These are phyloP conservation scores for Drosophila setifemur DNA, from an alignment of 1,140 invertebrate species.

Conservation along the genomic window DNA sequence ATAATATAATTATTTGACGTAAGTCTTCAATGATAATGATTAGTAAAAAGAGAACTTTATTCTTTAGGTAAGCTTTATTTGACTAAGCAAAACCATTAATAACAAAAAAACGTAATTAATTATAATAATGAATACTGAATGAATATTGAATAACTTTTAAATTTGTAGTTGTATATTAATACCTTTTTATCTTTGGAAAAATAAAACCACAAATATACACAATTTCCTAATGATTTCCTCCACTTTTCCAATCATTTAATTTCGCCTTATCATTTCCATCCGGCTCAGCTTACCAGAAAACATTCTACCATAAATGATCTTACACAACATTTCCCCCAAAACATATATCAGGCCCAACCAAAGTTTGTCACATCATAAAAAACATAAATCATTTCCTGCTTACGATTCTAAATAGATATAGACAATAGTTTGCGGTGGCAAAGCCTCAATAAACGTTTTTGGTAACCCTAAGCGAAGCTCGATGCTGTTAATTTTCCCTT, in stretches of 20 bases:
- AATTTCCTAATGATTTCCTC: not conserved
- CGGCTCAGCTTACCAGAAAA: slow-evolving; percentile 34
- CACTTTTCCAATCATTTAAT: not conserved
- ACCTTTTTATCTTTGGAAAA: no score
- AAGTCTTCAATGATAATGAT: no score
- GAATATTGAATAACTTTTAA: no score
- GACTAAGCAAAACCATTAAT: no score
- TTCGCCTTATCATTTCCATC: slow-evolving; percentile 45
- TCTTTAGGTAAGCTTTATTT: no score
- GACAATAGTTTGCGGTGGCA: not conserved
- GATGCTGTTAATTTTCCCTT: slow-evolving; percentile 43
- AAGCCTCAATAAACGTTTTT: slow-evolving; percentile 2
- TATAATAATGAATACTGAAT: no score
- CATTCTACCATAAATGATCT: slow-evolving; percentile 35
- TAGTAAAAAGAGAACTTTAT: no score
- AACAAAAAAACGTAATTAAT: no score
- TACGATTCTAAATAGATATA: slow-evolving; percentile 28
- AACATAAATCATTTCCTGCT: slow-evolving; percentile 54
- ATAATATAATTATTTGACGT: no score
- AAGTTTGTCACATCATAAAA: slow-evolving; percentile 32
- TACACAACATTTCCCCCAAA: slow-evolving; percentile 12
- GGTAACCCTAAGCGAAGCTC: slow-evolving; percentile 25
- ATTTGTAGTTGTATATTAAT: not conserved
- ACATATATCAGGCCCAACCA: not conserved
- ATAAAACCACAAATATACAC: not conserved